Evolutionary conservation across 2,888 invertebrate species (phyloP).

Genomic region (Habroteleia sp.): DNA sequence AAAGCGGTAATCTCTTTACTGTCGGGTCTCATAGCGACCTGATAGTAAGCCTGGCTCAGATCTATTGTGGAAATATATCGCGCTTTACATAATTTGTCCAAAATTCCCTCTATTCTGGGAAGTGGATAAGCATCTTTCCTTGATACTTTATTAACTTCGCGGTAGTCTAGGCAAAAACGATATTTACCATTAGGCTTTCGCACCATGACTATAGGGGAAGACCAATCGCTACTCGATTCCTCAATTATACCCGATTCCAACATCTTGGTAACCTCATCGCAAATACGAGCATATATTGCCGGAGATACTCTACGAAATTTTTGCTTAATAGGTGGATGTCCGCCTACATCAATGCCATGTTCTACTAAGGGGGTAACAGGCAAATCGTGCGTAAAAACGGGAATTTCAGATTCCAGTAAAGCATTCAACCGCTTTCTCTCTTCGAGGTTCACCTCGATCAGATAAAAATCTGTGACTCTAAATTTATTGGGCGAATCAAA

Average conservation of each 20-base stretch:
- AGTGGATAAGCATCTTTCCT: slow-evolving; percentile 58
- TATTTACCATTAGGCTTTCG: slow-evolving; percentile 23
- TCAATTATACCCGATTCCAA: slow-evolving; percentile 10
- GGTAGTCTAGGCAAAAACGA: slow-evolving; percentile 55
- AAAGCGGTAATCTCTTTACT: slow-evolving; percentile 58
- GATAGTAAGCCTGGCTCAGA: slow-evolving; percentile 62
- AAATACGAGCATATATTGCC: neutral
- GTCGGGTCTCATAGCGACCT: slow-evolving; percentile 43
- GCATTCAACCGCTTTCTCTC: no score
- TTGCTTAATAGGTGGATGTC: slow-evolving; percentile 20
- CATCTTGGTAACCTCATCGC: neutral
- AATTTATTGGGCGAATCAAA: no score
- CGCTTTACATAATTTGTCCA: slow-evolving; percentile 39
- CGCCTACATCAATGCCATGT: slow-evolving; percentile 35
- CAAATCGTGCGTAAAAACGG: neutral
- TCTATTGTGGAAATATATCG: slow-evolving; percentile 61
- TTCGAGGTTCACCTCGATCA: no score
- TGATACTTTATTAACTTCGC: slow-evolving; percentile 34
- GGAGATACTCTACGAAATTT: slow-evolving; percentile 37
- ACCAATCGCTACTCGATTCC: slow-evolving; percentile 24
- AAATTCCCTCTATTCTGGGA: slow-evolving; percentile 35
- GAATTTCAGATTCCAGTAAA: no score
- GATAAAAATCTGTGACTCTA: no score
- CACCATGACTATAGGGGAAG: slow-evolving; percentile 1
- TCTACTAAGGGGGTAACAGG: neutral